phyloP scores from a whole-genome alignment of 2,888 invertebrate species.

The Ferdinandea cuprea region DNA sequence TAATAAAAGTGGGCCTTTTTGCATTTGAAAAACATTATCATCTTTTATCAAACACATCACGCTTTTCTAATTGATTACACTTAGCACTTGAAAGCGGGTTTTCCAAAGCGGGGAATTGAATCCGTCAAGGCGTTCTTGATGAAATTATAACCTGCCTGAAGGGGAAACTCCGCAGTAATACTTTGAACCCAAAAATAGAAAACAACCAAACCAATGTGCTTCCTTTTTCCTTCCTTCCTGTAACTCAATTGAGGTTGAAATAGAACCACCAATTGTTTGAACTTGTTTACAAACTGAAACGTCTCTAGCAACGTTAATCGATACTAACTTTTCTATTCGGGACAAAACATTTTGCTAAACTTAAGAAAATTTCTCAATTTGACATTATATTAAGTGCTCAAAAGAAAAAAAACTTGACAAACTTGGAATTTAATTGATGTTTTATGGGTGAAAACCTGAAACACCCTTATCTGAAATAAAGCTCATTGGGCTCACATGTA shows the following conservation, averaged over 20 bases:
- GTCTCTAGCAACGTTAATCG: constrained; percentile 72
- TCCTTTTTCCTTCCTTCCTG: constrained; percentile 59
- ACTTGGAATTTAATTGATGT: constrained; percentile 59
- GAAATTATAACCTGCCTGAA: constrained; percentile 56
- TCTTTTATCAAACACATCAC: constrained; percentile 7
- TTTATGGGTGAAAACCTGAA: not conserved
- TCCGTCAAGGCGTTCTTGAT: constrained; percentile 50
- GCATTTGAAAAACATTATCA: too few species aligned
- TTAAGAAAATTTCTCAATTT: constrained; percentile 60
- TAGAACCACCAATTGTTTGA: constrained; percentile 55
- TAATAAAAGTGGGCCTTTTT: too few species aligned
- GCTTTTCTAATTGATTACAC: constrained; percentile 38
- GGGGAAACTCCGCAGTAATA: constrained; percentile 44
- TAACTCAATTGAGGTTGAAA: constrained; percentile 59
- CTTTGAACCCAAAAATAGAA: not conserved
- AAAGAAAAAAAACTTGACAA: constrained; percentile 27
- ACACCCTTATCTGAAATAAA: not conserved
- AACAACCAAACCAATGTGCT: constrained; percentile 54
- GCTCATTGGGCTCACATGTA: not conserved
- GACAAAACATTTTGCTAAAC: constrained; percentile 18
- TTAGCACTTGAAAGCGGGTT: not conserved
- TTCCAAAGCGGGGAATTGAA: constrained; percentile 21
- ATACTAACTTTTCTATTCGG: constrained; percentile 17
- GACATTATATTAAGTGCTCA: constrained; percentile 39
- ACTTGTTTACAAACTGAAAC: constrained; percentile 69